These are phyloP conservation scores for Halcyon leucocephala DNA, from an alignment of 2,797 vertebrate species.

Conservation along the genomic window DNA sequence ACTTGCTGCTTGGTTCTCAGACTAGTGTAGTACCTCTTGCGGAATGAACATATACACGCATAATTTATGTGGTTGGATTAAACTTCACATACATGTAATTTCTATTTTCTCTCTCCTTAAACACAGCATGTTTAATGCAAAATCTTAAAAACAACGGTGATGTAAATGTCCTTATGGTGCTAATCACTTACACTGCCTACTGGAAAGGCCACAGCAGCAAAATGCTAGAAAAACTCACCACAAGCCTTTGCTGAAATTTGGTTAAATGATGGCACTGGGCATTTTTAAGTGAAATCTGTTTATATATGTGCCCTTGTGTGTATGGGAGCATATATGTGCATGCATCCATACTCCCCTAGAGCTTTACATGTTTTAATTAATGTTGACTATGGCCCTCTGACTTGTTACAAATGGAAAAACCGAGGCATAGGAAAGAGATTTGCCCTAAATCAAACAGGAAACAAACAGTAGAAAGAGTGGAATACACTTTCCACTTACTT, in stretches of 20 bases:
- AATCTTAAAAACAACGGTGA: background rate
- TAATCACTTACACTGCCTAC: background rate
- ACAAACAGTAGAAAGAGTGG: background rate
- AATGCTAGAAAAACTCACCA: background rate
- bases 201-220: background rate
- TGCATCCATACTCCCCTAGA: background rate
- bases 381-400: background rate
- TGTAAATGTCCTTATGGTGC: background rate
- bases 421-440: background rate
- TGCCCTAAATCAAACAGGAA: background rate
- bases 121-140: background rate
- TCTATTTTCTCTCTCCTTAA: background rate
- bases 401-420: background rate
- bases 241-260: background rate
- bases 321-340: background rate
- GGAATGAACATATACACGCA: background rate
- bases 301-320: fast-evolving
- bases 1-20: background rate
- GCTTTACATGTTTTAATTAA: background rate
- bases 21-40: background rate
- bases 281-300: background rate
- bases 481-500: background rate
- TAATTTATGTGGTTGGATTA: background rate
- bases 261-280: background rate
- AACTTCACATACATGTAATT: background rate